Percentiles rank a stretch among this genome's conserved stretches.
Conservation (phyloP, 2,113 vertebrate genomes). For the Furnarius figulus region DNA sequence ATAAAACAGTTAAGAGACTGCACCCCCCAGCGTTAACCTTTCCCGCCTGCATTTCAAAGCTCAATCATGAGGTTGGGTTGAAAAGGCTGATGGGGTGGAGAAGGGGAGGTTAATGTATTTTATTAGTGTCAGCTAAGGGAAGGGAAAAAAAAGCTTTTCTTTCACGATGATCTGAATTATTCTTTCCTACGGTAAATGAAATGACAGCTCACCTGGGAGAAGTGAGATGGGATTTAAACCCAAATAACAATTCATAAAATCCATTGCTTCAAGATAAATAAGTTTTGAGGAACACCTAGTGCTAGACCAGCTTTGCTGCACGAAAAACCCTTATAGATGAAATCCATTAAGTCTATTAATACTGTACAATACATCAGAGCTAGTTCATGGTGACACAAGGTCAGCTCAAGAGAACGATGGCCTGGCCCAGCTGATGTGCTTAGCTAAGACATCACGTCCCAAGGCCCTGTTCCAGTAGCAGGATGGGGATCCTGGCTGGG, state of each 20-base stretch:
- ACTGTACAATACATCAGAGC: neutral
- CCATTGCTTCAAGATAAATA: slow-evolving; percentile 30
- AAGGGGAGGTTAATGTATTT: slow-evolving; percentile 19
- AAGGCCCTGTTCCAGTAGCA: neutral
- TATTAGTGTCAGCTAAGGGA: neutral
- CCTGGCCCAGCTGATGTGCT: neutral
- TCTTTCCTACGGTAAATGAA: slow-evolving; percentile 5
- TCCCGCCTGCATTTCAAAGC: neutral
- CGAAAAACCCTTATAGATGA: slow-evolving; percentile 8
- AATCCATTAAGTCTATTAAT: slow-evolving; percentile 55
- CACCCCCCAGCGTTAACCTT: slow-evolving; percentile 21
- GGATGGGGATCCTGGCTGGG: neutral
- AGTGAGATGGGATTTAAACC: neutral
- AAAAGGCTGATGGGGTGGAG: neutral
- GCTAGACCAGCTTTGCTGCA: neutral
- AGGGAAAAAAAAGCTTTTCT: neutral
- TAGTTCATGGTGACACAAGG: neutral
- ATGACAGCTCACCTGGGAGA: slow-evolving; percentile 19
- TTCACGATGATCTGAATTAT: neutral
- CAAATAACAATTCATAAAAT: slow-evolving; percentile 32
- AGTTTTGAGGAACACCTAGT: slow-evolving; percentile 12
- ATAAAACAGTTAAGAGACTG: neutral
- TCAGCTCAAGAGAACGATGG: neutral
- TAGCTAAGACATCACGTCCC: neutral
- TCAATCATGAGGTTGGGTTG: neutral